phyloP scores from a whole-genome alignment of 1,140 invertebrate species.

The Eulimnadia texana region DNA sequence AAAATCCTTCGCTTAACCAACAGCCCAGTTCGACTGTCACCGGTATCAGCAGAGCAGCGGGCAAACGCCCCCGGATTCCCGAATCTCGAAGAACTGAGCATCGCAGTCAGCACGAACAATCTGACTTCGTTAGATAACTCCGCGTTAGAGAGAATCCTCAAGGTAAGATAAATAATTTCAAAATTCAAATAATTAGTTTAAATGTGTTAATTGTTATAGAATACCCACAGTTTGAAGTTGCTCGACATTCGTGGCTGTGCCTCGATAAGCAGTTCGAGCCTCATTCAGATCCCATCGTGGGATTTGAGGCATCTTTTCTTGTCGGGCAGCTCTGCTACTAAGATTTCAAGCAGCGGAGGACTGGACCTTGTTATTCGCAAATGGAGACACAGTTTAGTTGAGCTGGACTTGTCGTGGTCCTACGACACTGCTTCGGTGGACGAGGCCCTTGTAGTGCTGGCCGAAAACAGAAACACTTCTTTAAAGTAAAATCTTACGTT shows the following conservation, averaged over 20 bases:
- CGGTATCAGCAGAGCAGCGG: constrained; percentile 52
- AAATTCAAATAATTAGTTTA: not conserved
- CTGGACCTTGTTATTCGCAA: constrained; percentile 65
- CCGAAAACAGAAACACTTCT: constrained; percentile 47
- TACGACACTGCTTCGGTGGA: constrained; percentile 52
- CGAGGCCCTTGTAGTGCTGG: constrained; percentile 51
- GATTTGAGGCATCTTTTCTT: constrained; percentile 68
- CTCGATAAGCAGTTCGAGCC: constrained; percentile 54
- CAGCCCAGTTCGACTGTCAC: constrained; percentile 51
- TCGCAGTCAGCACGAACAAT: constrained; percentile 36
- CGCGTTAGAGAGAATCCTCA: constrained; percentile 55
- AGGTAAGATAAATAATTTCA: constrained; percentile 23
- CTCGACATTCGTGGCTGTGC: constrained; percentile 64
- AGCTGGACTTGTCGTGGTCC: constrained; percentile 68
- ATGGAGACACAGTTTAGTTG: constrained; percentile 65
- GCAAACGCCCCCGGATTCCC: constrained; percentile 59
- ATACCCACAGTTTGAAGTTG: constrained; percentile 49
- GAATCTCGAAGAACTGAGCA: constrained; percentile 60
- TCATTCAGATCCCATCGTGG: constrained; percentile 63
- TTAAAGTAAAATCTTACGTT: constrained; percentile 37
- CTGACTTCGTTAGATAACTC: constrained; percentile 49
- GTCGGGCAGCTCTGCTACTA: constrained; percentile 52
- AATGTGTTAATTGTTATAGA: constrained; percentile 20
- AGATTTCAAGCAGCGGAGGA: constrained; percentile 43
- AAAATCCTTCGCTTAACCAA: constrained; percentile 61